These are phyloP conservation scores for Nycticorax nycticorax DNA, from an alignment of 2,113 vertebrate genomes.

Conservation along the genomic window DNA sequence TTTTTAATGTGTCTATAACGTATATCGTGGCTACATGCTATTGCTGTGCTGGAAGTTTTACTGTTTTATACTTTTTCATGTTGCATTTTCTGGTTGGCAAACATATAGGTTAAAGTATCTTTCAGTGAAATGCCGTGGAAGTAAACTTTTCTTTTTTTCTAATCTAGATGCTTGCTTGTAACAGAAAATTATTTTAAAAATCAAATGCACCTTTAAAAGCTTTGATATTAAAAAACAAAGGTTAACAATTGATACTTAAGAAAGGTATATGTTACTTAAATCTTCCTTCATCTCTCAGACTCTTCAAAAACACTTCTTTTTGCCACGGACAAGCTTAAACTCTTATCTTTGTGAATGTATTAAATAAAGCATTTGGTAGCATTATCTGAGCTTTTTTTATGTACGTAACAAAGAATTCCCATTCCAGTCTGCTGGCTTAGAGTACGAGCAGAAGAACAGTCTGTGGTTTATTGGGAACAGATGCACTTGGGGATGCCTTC, in stretches of 20 bases:
- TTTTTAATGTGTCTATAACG: conserved; percentile 55
- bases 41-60: conserved; percentile 38
- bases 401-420: conserved; percentile 86
- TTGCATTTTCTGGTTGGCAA: conserved; percentile 21
- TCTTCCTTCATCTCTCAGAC: conserved; percentile 50
- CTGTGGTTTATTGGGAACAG: conserved; percentile 89
- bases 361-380: conserved; percentile 80
- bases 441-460: conserved; percentile 83
- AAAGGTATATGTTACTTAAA: neutral
- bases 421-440: conserved; percentile 80
- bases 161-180: neutral
- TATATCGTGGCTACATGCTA: neutral
- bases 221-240: conserved; percentile 6
- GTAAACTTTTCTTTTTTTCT: neutral
- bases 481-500: conserved; percentile 87
- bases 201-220: neutral
- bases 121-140: neutral
- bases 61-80: conserved; percentile 40
- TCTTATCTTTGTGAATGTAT: conserved; percentile 73
- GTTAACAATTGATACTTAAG: neutral
- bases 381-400: conserved; percentile 82
- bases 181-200: neutral
- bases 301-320: conserved; percentile 56
- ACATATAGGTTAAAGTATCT: conserved; percentile 18
- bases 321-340: conserved; percentile 67